These are phyloP conservation scores for Panthera uncia DNA, from an alignment of 2,113 vertebrate species.

Conservation along the genomic window DNA sequence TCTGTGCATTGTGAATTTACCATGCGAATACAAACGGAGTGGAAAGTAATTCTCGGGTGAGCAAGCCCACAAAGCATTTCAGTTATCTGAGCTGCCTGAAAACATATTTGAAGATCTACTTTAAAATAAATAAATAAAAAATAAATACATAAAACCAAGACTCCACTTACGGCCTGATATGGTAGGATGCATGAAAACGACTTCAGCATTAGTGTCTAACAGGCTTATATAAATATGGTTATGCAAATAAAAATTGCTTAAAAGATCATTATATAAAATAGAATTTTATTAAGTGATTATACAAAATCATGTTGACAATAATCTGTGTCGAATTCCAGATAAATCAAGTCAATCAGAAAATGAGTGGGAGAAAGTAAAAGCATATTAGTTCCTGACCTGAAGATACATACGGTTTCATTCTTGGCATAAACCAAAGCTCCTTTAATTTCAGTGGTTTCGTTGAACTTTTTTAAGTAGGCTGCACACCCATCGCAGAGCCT, in stretches of 20 bases:
- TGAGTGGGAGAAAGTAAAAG: background rate
- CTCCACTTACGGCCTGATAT: background rate
- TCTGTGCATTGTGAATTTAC: background rate
- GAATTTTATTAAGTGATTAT: background rate
- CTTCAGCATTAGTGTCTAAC: background rate
- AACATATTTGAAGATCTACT: background rate
- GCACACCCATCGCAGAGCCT: no score
- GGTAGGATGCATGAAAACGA: background rate
- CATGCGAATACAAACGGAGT: background rate
- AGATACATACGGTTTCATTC: background rate
- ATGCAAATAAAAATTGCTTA: background rate
- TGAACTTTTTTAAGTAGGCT: background rate
- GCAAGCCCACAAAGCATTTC: background rate
- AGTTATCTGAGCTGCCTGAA: background rate
- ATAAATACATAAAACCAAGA: background rate
- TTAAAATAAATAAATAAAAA: background rate
- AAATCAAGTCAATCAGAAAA: constrained; percentile 37
- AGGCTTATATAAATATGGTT: background rate
- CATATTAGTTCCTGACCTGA: background rate
- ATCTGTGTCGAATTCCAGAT: background rate
- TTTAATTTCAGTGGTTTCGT: background rate
- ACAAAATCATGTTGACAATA: background rate
- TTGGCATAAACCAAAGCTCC: background rate
- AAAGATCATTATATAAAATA: background rate
- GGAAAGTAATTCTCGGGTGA: background rate